These are phyloP conservation scores for Sebastes trivittatus DNA, from an alignment of 2,797 vertebrate genomes.

Conservation along the genomic window DNA sequence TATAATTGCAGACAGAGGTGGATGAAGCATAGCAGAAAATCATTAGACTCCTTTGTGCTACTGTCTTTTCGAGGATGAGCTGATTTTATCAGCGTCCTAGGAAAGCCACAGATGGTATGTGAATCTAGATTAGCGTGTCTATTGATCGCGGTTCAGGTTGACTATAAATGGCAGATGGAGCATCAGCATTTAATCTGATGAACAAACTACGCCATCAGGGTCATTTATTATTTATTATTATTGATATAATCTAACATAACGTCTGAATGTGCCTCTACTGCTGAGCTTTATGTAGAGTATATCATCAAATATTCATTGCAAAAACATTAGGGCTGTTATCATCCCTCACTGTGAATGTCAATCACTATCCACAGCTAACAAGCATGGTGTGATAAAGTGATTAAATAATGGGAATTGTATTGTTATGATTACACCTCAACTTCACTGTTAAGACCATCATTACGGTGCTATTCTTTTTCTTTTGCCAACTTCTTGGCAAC, in stretches of 20 bases:
- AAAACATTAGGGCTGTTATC: neutral
- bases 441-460: constrained; percentile 13
- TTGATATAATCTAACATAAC: neutral
- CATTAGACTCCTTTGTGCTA: constrained; percentile 35
- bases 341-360: neutral
- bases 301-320: neutral
- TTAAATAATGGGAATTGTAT: constrained; percentile 16
- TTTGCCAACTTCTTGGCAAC: neutral
- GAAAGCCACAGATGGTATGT: constrained; percentile 42
- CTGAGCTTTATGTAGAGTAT: neutral
- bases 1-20: constrained; percentile 15
- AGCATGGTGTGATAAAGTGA: neutral
- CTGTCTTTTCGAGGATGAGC: constrained; percentile 23
- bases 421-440: constrained; percentile 11
- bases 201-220: constrained; percentile 4
- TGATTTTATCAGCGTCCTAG: constrained; percentile 51
- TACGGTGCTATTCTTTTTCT: neutral
- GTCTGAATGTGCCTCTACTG: neutral
- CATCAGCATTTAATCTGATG: constrained; percentile 35
- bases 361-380: neutral
- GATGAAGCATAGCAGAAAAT: constrained; percentile 38
- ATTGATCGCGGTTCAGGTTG: constrained; percentile 48
- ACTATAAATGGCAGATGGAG: constrained; percentile 41
- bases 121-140: constrained; percentile 41
- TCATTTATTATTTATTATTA: constrained; percentile 40